Evolutionary conservation across 2,888 invertebrate genomes (phyloP).

Genomic region (Andrena dorsata): DNA sequence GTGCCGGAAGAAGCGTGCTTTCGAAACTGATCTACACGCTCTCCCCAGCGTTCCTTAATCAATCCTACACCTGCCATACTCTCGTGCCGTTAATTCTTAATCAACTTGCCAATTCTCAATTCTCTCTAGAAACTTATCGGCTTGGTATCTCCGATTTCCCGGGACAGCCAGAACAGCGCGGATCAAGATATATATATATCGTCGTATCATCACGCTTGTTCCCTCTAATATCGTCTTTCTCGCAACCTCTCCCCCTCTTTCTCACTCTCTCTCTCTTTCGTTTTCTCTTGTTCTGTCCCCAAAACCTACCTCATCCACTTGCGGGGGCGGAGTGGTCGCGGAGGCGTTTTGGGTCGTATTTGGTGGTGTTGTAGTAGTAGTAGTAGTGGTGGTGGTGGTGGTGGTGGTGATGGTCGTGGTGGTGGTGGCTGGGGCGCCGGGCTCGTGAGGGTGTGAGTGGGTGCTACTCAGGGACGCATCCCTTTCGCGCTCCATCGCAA

Average conservation of each 20-base stretch:
- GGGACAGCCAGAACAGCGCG: too few relatives aligned
- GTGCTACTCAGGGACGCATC: constrained; percentile 87
- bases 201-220: constrained; percentile 28
- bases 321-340: constrained; percentile 82
- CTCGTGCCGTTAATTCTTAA: constrained; percentile 7
- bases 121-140: constrained; percentile 22
- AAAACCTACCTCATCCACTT: constrained; percentile 84
- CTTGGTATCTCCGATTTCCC: background rate
- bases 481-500: constrained; percentile 90
- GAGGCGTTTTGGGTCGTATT: constrained; percentile 83
- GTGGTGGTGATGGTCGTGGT: constrained; percentile 75
- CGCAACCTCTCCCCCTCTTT: constrained; percentile 20
- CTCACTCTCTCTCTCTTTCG: background rate
- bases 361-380: constrained; percentile 80
- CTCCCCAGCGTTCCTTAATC: constrained; percentile 11
- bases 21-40: constrained; percentile 15
- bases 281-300: constrained; percentile 68
- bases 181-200: background rate
- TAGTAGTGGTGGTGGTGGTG: constrained; percentile 77
- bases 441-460: constrained; percentile 82
- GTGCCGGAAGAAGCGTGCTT: constrained; percentile 51
- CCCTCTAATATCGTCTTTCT: constrained; percentile 3
- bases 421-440: constrained; percentile 78
- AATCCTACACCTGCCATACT: background rate
- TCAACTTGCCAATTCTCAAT: constrained; percentile 64